Base-by-base conservation (phyloP, 2,113 vertebrate species). In the Sialia sialis region DNA sequence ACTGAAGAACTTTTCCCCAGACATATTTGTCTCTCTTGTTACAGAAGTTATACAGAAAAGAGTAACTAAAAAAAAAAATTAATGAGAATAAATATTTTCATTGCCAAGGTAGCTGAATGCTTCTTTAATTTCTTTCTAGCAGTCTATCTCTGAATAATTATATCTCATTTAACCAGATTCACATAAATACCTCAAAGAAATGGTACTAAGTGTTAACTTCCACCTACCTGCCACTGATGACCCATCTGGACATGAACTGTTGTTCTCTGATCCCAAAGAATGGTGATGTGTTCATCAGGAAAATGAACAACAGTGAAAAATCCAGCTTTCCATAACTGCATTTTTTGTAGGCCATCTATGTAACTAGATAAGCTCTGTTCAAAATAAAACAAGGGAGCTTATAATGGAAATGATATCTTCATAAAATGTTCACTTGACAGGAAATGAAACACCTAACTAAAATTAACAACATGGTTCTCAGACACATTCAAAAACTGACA, bases 201-300 rank as follows among this genome's bases (percentile, higher is more conserved):
- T 27, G 8, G 23, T 13, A 91, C 2, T n/a, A 63, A 38, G 20
- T 8, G 6, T 4, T 69, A 43, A 39, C 12, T 85, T 80, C 0
- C 36, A 56, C 95, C 89, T 95, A 99, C 99, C 98, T 99, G 99
- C 99, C 99, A 99, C 79, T 95, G 98, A 27, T 98, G 99, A 90
- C 99, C 99, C 49, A 98, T 98, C 95, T 99, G 99, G 62, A 99
- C 83, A 27, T 99, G 99, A 92, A 99, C 92, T 1, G 99, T 99
- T 84, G 98, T 99, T 90, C 99, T 99, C n/a, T 98, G 98, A 97
- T 99, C 99, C 99, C 99, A 99, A 56, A 99, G 97, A 64, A 99
- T 62, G 11, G 98, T 99, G 85, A 99, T 93, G 10, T 98, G 98
- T 29, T 99, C 98, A 58, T 95, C 87, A 11, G 98, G 98, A 94